Conservation (phyloP, 2,888 invertebrate species). For the Eupelmus urozonus region DNA sequence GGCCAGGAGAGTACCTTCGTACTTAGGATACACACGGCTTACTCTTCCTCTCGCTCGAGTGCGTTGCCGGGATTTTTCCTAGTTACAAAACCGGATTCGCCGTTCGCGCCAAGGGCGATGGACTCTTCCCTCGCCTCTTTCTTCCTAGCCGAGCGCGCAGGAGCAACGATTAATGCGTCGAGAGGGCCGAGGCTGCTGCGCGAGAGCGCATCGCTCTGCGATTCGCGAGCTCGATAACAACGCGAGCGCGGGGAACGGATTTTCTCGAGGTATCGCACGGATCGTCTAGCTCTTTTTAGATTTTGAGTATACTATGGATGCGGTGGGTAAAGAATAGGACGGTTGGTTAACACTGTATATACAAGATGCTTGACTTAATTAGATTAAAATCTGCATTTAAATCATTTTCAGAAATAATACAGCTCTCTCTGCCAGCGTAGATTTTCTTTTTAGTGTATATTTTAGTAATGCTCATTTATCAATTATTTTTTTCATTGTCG, state of each 20-base stretch:
- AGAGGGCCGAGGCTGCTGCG: conserved; percentile 2
- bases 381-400: too few species aligned
- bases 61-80: conserved; percentile 39
- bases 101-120: conserved; percentile 33
- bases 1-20: not conserved
- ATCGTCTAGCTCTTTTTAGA: too few species aligned
- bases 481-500: too few species aligned
- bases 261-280: not conserved
- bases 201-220: too few species aligned
- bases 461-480: too few species aligned
- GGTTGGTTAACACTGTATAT: too few species aligned
- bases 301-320: too few species aligned
- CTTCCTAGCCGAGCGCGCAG: not conserved
- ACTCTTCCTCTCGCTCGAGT: conserved; percentile 5
- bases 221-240: not conserved
- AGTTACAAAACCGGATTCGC: conserved; percentile 43
- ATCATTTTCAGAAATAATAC: too few species aligned
- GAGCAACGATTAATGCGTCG: conserved; percentile 15
- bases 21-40: not conserved
- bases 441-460: too few species aligned
- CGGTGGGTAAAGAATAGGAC: too few species aligned
- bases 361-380: too few species aligned
- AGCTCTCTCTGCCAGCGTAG: too few species aligned
- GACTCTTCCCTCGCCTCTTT: conserved; percentile 16
- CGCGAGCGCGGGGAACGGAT: not conserved